Conservation (phyloP, 1,140 invertebrate genomes). For the Antheraea pernyi region DNA sequence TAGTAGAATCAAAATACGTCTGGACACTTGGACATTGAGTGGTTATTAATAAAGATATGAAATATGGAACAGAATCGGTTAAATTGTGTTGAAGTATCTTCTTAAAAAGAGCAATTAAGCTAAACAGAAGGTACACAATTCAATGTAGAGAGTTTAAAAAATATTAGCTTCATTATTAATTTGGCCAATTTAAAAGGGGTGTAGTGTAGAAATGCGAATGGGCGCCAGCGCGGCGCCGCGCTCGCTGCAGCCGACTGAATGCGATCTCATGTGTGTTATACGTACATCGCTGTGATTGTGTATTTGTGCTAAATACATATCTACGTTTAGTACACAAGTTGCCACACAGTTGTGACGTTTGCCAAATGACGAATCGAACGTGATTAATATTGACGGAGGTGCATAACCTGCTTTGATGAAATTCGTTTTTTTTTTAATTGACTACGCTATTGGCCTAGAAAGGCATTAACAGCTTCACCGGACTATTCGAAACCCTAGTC, state of each 20-base stretch:
- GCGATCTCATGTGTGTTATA: conserved; percentile 5
- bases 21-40: no score
- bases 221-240: conserved; percentile 21
- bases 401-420: neutral
- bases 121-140: no score
- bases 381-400: neutral
- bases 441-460: no score
- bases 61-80: no score
- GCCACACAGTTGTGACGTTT: conserved; percentile 1
- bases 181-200: conserved; percentile 22
- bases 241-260: conserved; percentile 17
- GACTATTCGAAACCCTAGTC: no score
- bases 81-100: no score
- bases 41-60: no score
- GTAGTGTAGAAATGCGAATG: conserved; percentile 42
- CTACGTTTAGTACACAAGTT: neutral
- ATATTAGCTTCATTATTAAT: neutral
- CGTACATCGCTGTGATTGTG: neutral
- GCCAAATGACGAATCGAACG: neutral
- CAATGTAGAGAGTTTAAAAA: no score
- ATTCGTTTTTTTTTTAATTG: neutral
- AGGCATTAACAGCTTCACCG: no score
- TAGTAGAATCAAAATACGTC: no score
- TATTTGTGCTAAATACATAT: conserved; percentile 2
- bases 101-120: no score